These are phyloP conservation scores for Drosophila parthenogenetica DNA, from an alignment of 2,888 invertebrate genomes.

Conservation along the genomic window DNA sequence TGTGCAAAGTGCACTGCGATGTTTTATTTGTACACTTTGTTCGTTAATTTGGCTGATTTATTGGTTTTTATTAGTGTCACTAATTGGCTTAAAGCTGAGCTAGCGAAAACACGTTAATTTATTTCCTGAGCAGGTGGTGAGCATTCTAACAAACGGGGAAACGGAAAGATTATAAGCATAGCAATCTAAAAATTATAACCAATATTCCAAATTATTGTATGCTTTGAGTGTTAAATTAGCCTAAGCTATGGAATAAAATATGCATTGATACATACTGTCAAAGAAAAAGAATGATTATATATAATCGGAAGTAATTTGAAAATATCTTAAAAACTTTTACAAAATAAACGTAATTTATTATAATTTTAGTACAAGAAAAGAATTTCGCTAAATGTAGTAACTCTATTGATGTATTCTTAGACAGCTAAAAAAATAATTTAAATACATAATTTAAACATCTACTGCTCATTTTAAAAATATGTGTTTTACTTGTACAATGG, in stretches of 20 bases:
- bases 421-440: too few species aligned
- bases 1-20: constrained; percentile 56
- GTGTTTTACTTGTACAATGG: not conserved
- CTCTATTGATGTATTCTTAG: too few species aligned
- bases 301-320: too few species aligned
- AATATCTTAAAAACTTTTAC: too few species aligned
- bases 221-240: not conserved
- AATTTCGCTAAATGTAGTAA: too few species aligned
- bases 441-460: not conserved
- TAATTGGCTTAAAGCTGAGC: constrained; percentile 64
- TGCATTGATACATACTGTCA: too few species aligned
- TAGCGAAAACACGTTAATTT: constrained; percentile 2
- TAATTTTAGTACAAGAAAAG: too few species aligned
- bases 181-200: constrained; percentile 4
- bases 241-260: not conserved
- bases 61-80: constrained; percentile 63
- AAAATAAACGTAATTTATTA: too few species aligned
- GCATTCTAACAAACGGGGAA: constrained; percentile 5
- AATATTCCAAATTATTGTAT: not conserved
- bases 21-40: constrained; percentile 45
- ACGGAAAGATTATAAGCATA: not conserved
- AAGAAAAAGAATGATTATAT: too few species aligned
- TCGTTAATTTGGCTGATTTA: constrained; percentile 68
- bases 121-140: constrained; percentile 24
- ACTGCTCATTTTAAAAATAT: constrained; percentile 3